Base-by-base conservation (phyloP, 2,797 vertebrate genomes). In the Lepilemur ruficaudatus region DNA sequence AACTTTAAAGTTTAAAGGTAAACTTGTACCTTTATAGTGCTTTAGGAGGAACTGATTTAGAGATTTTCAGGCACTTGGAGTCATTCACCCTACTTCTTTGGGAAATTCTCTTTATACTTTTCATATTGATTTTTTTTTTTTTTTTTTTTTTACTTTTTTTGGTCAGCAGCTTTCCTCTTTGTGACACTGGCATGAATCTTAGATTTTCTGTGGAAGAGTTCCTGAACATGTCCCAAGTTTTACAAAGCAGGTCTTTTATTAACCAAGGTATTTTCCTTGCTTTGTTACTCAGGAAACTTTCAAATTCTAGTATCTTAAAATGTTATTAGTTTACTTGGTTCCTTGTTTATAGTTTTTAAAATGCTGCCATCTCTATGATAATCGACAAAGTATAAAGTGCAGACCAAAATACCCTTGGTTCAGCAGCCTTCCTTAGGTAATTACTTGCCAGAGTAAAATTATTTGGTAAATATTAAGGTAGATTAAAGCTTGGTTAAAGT, bases 191-290 rank as follows among this genome's bases (percentile, higher is more conserved):
- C 50, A 35, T n/a, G 61, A 63, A 41, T 76, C 35, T 35, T 82
- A 25, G 38, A 52, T 91, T 91, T 95, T 81, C 48, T 84, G 25
- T 78, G 46, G 20, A 81, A 87, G 38, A 20, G 5, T 55, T 5
- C 72, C 75, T 67, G n/a, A 52, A 43, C 23, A 23, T 41, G 25
- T 35, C 82, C 84, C 52, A 30, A 92, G 17, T 46, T 87, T 83
- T 93, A 80, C 52, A 97, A 94, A 95, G 79, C 85, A 86, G 18
- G 10, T 88, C 46, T 95, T 91, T 92, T 79, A 43, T 81, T 93
- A 86, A 89, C 73, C 43, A 41, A 82, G 28, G 13, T 91, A 95
- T 94, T 93, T 35, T 90, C 73, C 46, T 93, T 91, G 57, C 63
- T 93, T 89, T 85, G 46, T 91, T 96, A 61, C 84, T 94, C 65